A percentile compares a stretch with the other conserved stretches of the same genome.
Conservation (phyloP, 2,113 vertebrate genomes). For the Hippoglossus stenolepis region DNA sequence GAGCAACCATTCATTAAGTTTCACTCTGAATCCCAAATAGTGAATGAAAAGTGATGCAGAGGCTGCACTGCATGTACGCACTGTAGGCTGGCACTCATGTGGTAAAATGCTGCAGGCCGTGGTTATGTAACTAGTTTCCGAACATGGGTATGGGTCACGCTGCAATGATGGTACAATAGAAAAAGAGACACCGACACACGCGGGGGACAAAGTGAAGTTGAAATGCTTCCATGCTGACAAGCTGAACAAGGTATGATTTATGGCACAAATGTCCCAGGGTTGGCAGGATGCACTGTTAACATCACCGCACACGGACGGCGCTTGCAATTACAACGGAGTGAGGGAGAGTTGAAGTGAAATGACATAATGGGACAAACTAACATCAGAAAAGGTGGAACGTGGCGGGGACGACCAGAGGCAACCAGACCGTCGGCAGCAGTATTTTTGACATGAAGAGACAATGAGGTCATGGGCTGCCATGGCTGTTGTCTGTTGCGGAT, state of each 20-base stretch:
- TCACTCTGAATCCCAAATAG: background rate
- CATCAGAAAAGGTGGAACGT: slow-evolving; percentile 36
- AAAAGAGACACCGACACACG: background rate
- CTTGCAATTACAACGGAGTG: slow-evolving; percentile 13
- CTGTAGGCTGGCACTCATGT: slow-evolving; percentile 27
- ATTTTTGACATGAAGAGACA: slow-evolving; percentile 66
- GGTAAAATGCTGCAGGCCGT: slow-evolving; percentile 34
- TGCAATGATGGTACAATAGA: slow-evolving; percentile 44
- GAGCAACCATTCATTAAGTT: background rate
- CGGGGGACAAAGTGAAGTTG: background rate
- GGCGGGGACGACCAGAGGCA: slow-evolving; percentile 17
- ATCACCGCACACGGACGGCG: slow-evolving; percentile 8
- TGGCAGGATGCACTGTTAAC: background rate
- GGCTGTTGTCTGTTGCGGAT: slow-evolving; percentile 43
- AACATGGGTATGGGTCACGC: slow-evolving; percentile 46
- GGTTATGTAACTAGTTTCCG: slow-evolving; percentile 66
- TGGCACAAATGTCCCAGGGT: background rate
- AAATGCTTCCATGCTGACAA: slow-evolving; percentile 2
- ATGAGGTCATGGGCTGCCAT: slow-evolving; percentile 61
- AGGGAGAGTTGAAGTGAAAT: slow-evolving; percentile 24
- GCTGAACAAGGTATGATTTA: slow-evolving; percentile 23
- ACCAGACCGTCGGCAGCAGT: slow-evolving; percentile 38
- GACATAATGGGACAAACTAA: slow-evolving; percentile 52
- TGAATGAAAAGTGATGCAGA: slow-evolving; percentile 34
- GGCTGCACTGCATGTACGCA: background rate